Evolutionary conservation across 2,888 invertebrate genomes (phyloP).

Genomic region (Synanthedon formicaeformis): DNA sequence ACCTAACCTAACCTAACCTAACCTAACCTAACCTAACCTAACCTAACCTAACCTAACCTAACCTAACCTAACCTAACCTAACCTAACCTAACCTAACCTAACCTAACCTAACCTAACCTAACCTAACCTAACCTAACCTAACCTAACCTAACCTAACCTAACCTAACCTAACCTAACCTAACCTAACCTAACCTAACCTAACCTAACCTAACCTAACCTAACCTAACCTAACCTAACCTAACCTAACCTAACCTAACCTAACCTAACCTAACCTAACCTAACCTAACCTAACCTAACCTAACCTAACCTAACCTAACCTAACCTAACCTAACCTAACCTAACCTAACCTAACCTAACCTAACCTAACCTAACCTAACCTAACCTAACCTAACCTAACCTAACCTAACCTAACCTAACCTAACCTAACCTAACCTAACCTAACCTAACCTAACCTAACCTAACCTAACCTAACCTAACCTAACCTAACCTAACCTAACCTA

Average conservation of each 20-base stretch:
- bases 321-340: background rate
- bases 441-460: background rate
- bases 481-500: conserved; percentile 6
- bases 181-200: conserved; percentile 4
- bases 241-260: background rate
- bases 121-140: too few species aligned
- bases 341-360: conserved; percentile 1
- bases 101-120: too few species aligned
- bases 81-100: too few species aligned
- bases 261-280: too few species aligned
- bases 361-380: conserved; percentile 1
- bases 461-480: conserved; percentile 2
- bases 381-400: conserved; percentile 1
- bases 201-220: conserved; percentile 4
- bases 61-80: too few species aligned
- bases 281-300: too few species aligned
- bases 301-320: background rate
- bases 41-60: too few species aligned
- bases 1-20: too few species aligned
- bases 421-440: conserved; percentile 3
- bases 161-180: background rate
- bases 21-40: too few species aligned
- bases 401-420: conserved; percentile 1
- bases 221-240: conserved; percentile 4
- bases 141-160: too few species aligned